Evolutionary conservation across 2,797 vertebrate genomes (phyloP), one percentile per base, ranked within the genome.

Genomic region (Tarsius wallacei): DNA sequence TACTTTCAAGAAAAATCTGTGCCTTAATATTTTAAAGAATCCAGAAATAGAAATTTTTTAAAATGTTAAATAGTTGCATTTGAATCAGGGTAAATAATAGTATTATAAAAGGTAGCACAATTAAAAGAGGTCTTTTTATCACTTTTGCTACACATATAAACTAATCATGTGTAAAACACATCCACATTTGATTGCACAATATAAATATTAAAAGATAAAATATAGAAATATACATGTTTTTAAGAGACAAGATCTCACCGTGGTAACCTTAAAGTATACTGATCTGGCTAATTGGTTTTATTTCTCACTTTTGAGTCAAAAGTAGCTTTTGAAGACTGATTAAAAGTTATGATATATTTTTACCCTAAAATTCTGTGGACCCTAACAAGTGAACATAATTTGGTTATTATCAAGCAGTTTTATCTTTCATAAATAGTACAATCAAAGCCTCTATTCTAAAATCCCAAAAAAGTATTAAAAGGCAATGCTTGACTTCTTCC

Each of bases 281-380:
- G 66, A 90, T 84, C 19, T 87, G 28, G 11, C 21, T 91, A 93
- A 83, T 8, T 24, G 1, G 24, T 22, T 94, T 94, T 90, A 49
- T 81, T 91, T 93, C 36, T 64, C 70, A 91, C 22, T 93, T 93
- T 97, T 28, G 82, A 76, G 93, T 55, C 92, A 90, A 90, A 90
- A 36, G 24, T 31, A 47, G 22, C 57, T 80, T 92, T 93, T 63
- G 0, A 28, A 91, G 74, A 76, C 55, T n/a, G 1, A 59, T 57
- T 68, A 63, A 93, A 77, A 90, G 5, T 7, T 57, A 57, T 74
- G 47, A 51, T 47, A 76, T 71, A 7, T 63, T 96, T 96, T 94
- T 66, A 78, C 14, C 8, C 7, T 87, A 49, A 73, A 94, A 95
- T 70, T 77, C 78, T 81, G 42, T 71, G n/a, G 22, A 64, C 8